Percentiles rank a stretch among this genome's conserved stretches.
These are phyloP conservation scores for Drosophila seclusa DNA, from an alignment of 2,888 invertebrate species.

Conservation along the genomic window DNA sequence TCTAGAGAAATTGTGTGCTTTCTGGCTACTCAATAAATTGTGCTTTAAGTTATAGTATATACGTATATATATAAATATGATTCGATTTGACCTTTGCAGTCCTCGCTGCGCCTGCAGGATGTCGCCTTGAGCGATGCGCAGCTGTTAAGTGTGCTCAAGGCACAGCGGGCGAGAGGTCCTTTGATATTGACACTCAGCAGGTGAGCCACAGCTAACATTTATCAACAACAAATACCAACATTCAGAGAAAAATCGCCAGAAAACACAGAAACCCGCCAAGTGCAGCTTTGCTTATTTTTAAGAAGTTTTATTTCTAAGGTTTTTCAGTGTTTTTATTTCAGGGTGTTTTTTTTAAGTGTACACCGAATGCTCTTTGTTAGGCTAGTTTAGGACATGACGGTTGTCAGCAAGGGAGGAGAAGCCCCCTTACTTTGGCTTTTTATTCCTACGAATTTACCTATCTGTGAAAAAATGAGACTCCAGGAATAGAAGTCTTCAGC, in stretches of 20 bases:
- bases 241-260: neutral
- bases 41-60: constrained; percentile 57
- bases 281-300: neutral
- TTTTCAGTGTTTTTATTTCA: neutral
- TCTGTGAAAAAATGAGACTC: neutral
- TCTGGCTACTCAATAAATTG: constrained; percentile 49
- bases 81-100: constrained; percentile 46
- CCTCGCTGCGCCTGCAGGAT: constrained; percentile 73
- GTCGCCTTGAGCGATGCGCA: constrained; percentile 70
- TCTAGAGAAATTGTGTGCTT: constrained; percentile 30
- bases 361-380: neutral
- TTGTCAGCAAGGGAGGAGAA: neutral
- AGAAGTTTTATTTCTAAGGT: neutral
- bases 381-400: neutral
- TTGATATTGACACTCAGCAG: constrained; percentile 81
- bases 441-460: neutral
- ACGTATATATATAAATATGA: neutral
- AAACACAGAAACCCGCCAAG: neutral
- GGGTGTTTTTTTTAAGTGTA: neutral
- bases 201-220: constrained; percentile 58
- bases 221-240: neutral
- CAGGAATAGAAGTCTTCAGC: neutral
- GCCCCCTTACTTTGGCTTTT: neutral
- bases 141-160: constrained; percentile 64
- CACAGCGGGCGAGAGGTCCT: constrained; percentile 75